Evolutionary conservation across 2,888 invertebrate genomes (phyloP), one percentile per base, ranked within the genome.

Genomic region (Anoncus sp.): DNA sequence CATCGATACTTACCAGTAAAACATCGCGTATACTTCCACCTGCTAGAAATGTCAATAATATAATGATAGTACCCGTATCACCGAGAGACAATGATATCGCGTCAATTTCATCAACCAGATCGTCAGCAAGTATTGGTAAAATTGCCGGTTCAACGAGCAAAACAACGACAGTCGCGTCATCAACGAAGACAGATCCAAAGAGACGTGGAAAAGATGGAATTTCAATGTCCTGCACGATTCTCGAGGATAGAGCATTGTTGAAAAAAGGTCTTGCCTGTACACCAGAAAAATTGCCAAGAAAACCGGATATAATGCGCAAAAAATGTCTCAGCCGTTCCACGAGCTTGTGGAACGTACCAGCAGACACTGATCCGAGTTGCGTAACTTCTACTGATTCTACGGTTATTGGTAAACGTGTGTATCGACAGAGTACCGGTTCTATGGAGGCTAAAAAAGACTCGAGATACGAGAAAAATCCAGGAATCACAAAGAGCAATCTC

Each of bases 241-340:
- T 90, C 14, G 90, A 90, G 70, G 90, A 90, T 72, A 80, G 90
- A 62, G 86, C 87, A 0, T 74, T 90, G 47, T 62, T 90, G 69
- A 90, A 90, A 73, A 90, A 90, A 62, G 90, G 90, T 0, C 74
- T 90, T 20, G 81, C 65, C 35, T 71, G 75, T 22, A 79, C 85
- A 0, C 87, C 88, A 3, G 84, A 85, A 5, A 88, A 86, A 67
- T 18, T 85, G 7, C 88, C 89, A 20, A 86, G 81, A 63, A 90
- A 89, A 72, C 84, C 89, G 10, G 90, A 89, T 18, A 82, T 82
- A 0, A 45, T 86, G 57, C 79, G 84, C 6, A 87, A 84, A 43
- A 89, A 86, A 69, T 80, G 75, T 31, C 83, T 90, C 49, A 88
- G 87, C 70, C 88, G 89, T 12, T 89, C 88, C 57, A 84, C 86